Conservation (phyloP, 2,888 invertebrate species). For the Epirrita christyi region DNA sequence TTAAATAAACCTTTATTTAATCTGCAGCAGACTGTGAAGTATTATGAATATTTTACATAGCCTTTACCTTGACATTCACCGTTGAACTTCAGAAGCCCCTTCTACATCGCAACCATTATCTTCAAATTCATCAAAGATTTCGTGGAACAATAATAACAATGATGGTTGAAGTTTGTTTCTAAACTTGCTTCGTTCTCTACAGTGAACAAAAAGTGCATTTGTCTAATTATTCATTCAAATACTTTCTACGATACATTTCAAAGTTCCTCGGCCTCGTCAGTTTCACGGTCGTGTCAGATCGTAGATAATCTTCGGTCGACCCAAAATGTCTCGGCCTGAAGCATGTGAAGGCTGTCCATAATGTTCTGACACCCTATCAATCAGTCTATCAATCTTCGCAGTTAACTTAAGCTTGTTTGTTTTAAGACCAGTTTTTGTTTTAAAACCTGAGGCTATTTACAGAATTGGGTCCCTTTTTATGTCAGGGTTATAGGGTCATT, state of each 20-base stretch:
- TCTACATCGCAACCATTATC: conserved; percentile 2
- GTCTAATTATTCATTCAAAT: conserved; percentile 19
- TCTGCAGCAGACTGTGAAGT: conserved; percentile 15
- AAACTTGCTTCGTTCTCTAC: background rate
- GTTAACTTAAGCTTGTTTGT: conserved; percentile 47
- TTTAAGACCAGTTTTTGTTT: conserved; percentile 44
- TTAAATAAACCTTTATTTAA: conserved; percentile 16
- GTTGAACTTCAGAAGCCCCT: conserved; percentile 3
- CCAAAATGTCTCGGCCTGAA: conserved; percentile 43
- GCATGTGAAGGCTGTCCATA: conserved; percentile 44
- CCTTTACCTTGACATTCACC: conserved; percentile 17
- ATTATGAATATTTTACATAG: conserved; percentile 3
- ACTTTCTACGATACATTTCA: conserved; percentile 32
- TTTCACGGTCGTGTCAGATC: conserved; percentile 48
- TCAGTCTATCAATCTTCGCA: conserved; percentile 52
- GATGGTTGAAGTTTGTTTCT: background rate
- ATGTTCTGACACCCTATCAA: conserved; percentile 50
- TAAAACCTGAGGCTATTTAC: conserved; percentile 26
- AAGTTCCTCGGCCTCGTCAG: conserved; percentile 37
- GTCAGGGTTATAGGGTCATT: conserved; percentile 40
- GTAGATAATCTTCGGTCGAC: conserved; percentile 50
- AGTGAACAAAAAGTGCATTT: conserved; percentile 11
- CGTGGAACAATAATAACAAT: background rate
- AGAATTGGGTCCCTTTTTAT: conserved; percentile 36
- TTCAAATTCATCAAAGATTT: conserved; percentile 2